Base-by-base conservation (phyloP, 2,113 vertebrate genomes). In the Percina caprodes region DNA sequence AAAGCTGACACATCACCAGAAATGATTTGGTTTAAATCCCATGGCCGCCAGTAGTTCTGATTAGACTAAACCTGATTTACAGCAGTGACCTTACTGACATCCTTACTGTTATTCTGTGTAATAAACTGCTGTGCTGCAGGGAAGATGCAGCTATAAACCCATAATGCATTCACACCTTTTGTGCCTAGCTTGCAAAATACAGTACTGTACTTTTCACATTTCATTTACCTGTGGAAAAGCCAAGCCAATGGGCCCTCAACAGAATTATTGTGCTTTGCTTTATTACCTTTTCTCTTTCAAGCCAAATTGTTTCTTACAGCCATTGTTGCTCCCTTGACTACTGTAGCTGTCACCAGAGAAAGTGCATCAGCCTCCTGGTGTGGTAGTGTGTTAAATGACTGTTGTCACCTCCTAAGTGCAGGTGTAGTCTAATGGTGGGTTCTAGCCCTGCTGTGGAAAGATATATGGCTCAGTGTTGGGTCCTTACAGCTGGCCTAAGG, bases 371-470 rank as follows among this genome's bases (percentile, higher is more conserved):
- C 24, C 13, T 65, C 54, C 66, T 1, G 1, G 15, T 30, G 26
- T 45, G 74, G 69, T 12, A 6, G 69, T 56, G 39, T 35, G 80
- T 23, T 76, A 35, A 83, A 74, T 73, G 73, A 24, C 77, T 83
- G 73, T 24, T 68, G 72, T 69, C 33, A 7, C 48, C 61, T 72
- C 42, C 51, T 82, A 75, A 85, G 56, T 90, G 69, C 79, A 89
- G 87, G 85, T 88, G 74, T 33, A 61, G 83, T 69, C 54, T 88
- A 84, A 91, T 88, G 74, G 83, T 51, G 80, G 86, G 82, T 59
- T 86, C 35, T 48, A 49, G 18, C 46, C 18, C 4, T 56, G 71
- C 58, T 58, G 77, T 16, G 82, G 69, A 69, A 62, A 82, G 79
- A 83, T 80, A 65, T 82, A 87, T 52, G 56, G 42, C 77, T 84